Base-by-base conservation (phyloP, 2,113 vertebrate species). In the Nycticorax nycticorax region DNA sequence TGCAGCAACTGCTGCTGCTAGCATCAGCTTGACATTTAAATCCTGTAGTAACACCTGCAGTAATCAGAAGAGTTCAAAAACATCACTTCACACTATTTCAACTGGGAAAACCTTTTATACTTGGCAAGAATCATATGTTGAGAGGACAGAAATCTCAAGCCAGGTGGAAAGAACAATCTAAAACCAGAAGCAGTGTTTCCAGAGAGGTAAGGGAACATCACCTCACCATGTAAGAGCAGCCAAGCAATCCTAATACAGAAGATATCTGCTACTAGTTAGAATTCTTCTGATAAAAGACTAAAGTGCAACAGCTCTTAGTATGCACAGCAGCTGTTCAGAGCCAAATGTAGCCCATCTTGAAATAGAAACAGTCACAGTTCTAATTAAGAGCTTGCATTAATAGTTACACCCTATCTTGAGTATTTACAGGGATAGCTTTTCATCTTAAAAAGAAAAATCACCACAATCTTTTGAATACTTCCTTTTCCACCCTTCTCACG, bases 301-400 rank as follows among this genome's bases (percentile, higher is more conserved):
- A 32, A 84, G 77, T 32, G 63, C 88, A 90, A n/a, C 2, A 71
- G 71, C 28, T 74, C 79, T 87, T 7, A 41, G 33, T 16, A 78
- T 28, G 77, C 73, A 76, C 56, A 95, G 80, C 92, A 94, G 83
- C 92, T 96, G 92, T 72, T 94, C 83, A 79, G 88, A 95, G 91
- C 22, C 77, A 78, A 79, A 66, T 7, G 2, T 79, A 92, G 71
- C 60, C 84, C 15, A 4, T 30, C 94, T 48, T 32, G 4, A 92
- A 91, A 93, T 41, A 91, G 89, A n/a, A 92, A 80, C 91, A 67
- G 63, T 7, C 63, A 45, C 15, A 47, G 64, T 20, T 72, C 55
- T 63, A 66, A 80, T 37, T 76, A 87, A 81, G 75, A 78, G 6
- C 75, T n/a, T 47, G 10, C 45, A 89, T 69, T 89, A 78, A 79